Evolutionary conservation across 1,140 invertebrate genomes (phyloP).

Genomic region (Scaptomyza pallida): DNA sequence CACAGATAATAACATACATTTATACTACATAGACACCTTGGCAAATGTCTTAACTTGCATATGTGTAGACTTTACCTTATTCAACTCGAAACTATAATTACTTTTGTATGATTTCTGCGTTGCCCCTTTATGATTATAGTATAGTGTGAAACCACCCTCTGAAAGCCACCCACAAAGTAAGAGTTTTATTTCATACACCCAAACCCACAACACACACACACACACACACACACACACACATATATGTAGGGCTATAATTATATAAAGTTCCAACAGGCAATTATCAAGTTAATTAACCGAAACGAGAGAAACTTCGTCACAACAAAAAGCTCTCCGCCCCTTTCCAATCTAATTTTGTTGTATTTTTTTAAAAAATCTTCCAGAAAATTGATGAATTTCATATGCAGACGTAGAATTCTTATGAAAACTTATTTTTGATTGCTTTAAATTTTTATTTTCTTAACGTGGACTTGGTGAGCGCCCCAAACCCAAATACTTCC

Average conservation of each 20-base stretch:
- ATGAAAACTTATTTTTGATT: conserved; percentile 8
- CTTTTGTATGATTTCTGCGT: conserved; percentile 63
- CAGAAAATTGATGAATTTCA: too few relatives aligned
- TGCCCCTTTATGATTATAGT: conserved; percentile 39
- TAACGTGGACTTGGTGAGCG: conserved; percentile 77
- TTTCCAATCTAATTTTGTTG: too few relatives aligned
- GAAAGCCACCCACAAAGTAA: conserved; percentile 17
- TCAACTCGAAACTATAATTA: conserved; percentile 50
- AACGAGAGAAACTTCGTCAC: neutral
- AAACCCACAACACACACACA: conserved; percentile 5
- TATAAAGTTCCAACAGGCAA: conserved; percentile 14
- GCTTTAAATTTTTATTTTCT: conserved; percentile 33
- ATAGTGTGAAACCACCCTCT: neutral
- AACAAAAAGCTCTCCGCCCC: too few relatives aligned
- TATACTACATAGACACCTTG: conserved; percentile 50
- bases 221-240: neutral
- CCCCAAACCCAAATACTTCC: conserved; percentile 57
- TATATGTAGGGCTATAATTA: conserved; percentile 1
- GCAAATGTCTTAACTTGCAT: conserved; percentile 66
- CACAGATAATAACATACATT: conserved; percentile 16
- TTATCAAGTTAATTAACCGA: conserved; percentile 31
- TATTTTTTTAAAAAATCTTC: neutral
- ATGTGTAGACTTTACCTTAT: conserved; percentile 33
- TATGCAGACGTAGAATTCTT: too few relatives aligned
- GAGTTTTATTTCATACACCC: conserved; percentile 19